Percentiles rank a stretch among this genome's conserved stretches.
These are phyloP conservation scores for Gouania willdenowi DNA, from an alignment of 2,797 vertebrate genomes.

Conservation along the genomic window DNA sequence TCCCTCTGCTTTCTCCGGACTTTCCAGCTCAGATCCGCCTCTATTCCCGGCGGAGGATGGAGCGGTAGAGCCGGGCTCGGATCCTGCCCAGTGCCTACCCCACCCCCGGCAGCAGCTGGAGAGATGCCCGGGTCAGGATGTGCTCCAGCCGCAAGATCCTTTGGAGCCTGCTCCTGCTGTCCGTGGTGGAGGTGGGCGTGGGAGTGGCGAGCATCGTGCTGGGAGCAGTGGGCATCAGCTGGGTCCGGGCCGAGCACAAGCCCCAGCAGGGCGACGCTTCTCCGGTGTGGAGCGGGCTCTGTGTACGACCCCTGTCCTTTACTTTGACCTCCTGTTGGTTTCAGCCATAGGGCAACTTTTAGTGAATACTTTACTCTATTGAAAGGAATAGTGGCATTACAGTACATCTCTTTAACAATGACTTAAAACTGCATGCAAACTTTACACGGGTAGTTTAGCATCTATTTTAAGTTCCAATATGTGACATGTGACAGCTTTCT, in stretches of 20 bases:
- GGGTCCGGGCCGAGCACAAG: conserved; percentile 81
- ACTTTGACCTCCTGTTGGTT: conserved; percentile 1
- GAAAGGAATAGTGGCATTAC: too few relatives aligned
- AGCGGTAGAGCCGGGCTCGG: conserved; percentile 9
- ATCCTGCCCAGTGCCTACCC: conserved; percentile 42
- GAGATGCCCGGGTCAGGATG: conserved; percentile 93
- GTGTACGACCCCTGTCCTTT: conserved; percentile 79
- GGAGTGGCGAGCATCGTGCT: conserved; percentile 95
- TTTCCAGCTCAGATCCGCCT: background rate
- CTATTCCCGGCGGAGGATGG: background rate
- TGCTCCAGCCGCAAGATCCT: conserved; percentile 98
- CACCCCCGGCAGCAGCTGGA: conserved; percentile 74
- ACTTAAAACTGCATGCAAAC: too few relatives aligned
- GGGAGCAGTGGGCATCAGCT: conserved; percentile 90
- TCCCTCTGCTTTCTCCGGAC: background rate
- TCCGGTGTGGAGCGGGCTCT: conserved; percentile 98
- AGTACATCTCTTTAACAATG: too few relatives aligned
- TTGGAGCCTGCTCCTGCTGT: conserved; percentile 94
- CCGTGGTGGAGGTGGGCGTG: conserved; percentile 95
- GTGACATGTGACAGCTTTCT: too few relatives aligned
- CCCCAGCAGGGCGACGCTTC: conserved; percentile 96
- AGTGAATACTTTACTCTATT: too few relatives aligned
- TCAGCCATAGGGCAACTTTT: too few relatives aligned
- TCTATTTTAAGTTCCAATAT: too few relatives aligned
- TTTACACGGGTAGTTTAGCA: too few relatives aligned